Evolutionary conservation across 2,797 vertebrate species (phyloP), one percentile per base, ranked within the genome.

Genomic region (Hirundo rustica): DNA sequence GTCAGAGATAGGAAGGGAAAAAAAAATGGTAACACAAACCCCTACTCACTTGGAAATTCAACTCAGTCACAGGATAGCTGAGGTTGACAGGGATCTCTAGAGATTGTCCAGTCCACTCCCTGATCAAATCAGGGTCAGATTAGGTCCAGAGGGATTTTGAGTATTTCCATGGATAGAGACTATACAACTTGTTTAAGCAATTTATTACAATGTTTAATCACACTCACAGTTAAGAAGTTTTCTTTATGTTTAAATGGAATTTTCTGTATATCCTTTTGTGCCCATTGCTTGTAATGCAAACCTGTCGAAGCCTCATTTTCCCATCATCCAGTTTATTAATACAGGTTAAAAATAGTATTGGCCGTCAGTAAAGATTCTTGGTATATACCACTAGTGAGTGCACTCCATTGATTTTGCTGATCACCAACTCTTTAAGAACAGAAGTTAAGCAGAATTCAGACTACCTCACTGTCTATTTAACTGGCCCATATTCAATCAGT

Each of bases 181-280:
- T 47, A 10, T 1, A 1, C 4, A 61, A 11, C 13, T 3, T 57
- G 5, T 57, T 30, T n/a, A 13, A 22, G 11, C 9, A 70, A 26
- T 7, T 71, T 55, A 27, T 60, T 86, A 26, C 5, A 9, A 7
- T 9, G 8, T 86, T 71, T 67, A 29, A 68, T 38, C 20, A n/a
- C 19, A 1, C 2, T 44, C 32, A 60, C 11, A 42, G 16, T 62
- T 73, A 45, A 76, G 26, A 51, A 22, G 2, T 30, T 85, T 73
- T 23, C 34, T 73, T 65, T 47, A 10, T 10, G 7, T 53, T 62
- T 73, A 32, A 83, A 19, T 45, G 4, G 12, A 40, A 58, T 57
- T 79, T 76, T 3, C 16, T 53, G 4, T 70, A 26, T 34, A 70
- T 61, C 10, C 2, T 30, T 44, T 53, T 72, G 4, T 47, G 9